Evolutionary conservation across 2,113 vertebrate species (phyloP), one percentile per base, ranked within the genome.

Genomic region (Ophthalmolycus amberensis): DNA sequence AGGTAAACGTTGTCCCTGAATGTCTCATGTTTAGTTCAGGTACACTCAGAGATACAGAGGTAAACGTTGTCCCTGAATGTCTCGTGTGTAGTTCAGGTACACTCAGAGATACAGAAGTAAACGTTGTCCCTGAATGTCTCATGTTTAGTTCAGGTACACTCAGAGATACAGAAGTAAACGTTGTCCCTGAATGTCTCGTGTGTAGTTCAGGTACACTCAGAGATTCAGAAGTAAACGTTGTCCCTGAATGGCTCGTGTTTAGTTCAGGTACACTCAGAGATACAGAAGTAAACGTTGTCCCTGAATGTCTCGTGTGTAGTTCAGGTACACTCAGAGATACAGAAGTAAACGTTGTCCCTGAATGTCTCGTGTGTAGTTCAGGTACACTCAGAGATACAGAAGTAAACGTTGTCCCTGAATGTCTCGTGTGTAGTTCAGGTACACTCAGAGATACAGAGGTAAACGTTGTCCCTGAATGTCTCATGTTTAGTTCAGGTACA

Each of bases 401-500:
- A 32, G 29, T 32, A 32, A 32, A 32, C 29, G 3, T 18, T 52
- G 34, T 42, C 25, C 66, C 50, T 80, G 67, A 80, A 80, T 0
- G 12, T 42, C 27, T 80, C 29, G 1, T 2, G 27, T 29, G 44
- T 10, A 42, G 20, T 81, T 85, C 46, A 73, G 7, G 29, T 15
- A 27, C 12, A 16, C 29, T 68, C 9, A 40, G 18, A 42, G 52
- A n/a, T n/a, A n/a, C n/a, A n/a, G n/a, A n/a, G n/a, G n/a, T n/a
- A n/a, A n/a, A n/a, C n/a, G n/a, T n/a, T n/a, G n/a, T n/a, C 25
- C 66, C 50, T 80, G 67, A 80, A 80, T 0, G 12, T 42, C 27
- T 80, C 29, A 1, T 2, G 27, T 29, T 46, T 10, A 42, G 20
- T 81, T 85, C 46, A 73, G 7, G 29, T 29, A 18, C 7, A 18